These are phyloP conservation scores for Clupea harengus DNA, from an alignment of 2,113 vertebrate genomes.

Conservation along the genomic window DNA sequence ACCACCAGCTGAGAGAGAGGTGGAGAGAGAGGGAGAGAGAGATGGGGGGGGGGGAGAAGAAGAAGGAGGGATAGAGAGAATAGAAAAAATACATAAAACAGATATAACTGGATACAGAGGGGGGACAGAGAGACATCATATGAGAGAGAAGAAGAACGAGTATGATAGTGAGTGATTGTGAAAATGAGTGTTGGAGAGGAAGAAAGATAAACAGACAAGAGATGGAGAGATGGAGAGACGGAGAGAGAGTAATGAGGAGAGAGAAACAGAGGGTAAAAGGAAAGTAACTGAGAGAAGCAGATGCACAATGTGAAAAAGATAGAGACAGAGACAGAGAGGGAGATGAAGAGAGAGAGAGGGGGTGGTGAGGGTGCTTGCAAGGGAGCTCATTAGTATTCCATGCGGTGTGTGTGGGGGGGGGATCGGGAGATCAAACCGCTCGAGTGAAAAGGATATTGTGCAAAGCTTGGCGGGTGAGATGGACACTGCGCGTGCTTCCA, in stretches of 20 bases:
- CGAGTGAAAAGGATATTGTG: conserved; percentile 6
- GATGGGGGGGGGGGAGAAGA: neutral
- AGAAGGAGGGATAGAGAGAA: neutral
- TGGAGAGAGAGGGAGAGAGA: neutral
- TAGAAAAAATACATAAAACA: neutral
- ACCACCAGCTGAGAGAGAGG: conserved; percentile 80
- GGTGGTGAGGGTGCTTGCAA: neutral
- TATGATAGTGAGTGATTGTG: neutral
- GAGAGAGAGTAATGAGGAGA: neutral
- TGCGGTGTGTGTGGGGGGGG: neutral
- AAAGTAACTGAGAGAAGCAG: neutral
- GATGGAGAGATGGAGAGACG: neutral
- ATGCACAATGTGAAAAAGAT: neutral
- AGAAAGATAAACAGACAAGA: neutral
- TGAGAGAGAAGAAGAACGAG: no score
- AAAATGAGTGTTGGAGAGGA: neutral
- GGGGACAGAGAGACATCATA: no score
- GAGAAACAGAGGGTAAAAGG: neutral
- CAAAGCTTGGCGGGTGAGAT: neutral
- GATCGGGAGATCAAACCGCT: neutral
- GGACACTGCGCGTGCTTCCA: neutral
- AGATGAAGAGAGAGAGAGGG: neutral
- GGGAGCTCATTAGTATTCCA: neutral
- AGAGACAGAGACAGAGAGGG: neutral
- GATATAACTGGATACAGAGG: neutral